Evolutionary conservation across 2,888 invertebrate genomes (phyloP), one percentile per base, ranked within the genome.

Genomic region (Tachina fera): DNA sequence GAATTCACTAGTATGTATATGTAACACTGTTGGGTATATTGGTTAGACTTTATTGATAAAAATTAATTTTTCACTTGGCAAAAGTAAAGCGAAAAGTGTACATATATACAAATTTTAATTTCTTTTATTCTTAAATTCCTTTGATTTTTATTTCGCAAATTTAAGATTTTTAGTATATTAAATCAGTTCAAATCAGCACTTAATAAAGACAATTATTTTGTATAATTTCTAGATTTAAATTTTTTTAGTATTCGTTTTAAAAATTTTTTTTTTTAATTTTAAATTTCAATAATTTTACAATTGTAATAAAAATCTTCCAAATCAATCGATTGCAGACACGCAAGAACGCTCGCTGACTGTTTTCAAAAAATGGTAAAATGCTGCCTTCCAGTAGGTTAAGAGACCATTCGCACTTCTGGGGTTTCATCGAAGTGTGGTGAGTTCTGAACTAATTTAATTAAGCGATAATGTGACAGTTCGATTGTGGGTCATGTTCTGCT

Each of bases 361-460:
- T 74, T 82, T 78, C 51, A 14, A n/a, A 58, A 67, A 58, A n/a
- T 9, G 14, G n/a, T 61, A 16, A 82, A 82, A 80, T 81, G 78
- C 80, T 81, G 76, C 65, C 87, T 85, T 67, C 74, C 84, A 88
- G 88, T 43, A 53, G 63, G 71, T 87, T 83, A 79, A 83, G 87
- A 70, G 83, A 88, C 87, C 87, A 74, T 19, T 79, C 10, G 16
- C 49, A 74, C 65, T 88, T 88, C 13, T 87, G 81, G 47, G 89
- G 88, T 87, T 89, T 89, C 88, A 11, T 61, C 14, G 31, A n/a
- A n/a, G 2, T 49, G 70, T 79, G 87, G 87, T 83, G 83, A 87
- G 87, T 87, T 83, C 87, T 68, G 41, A 56, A 51, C 77, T 71
- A 89, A 88, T 88, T 87, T 49, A 88, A 88, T 89, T 88, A 88